Evolutionary conservation across 1,140 invertebrate genomes (phyloP), one percentile per base, ranked within the genome.

Genomic region (Cephus cinctus): DNA sequence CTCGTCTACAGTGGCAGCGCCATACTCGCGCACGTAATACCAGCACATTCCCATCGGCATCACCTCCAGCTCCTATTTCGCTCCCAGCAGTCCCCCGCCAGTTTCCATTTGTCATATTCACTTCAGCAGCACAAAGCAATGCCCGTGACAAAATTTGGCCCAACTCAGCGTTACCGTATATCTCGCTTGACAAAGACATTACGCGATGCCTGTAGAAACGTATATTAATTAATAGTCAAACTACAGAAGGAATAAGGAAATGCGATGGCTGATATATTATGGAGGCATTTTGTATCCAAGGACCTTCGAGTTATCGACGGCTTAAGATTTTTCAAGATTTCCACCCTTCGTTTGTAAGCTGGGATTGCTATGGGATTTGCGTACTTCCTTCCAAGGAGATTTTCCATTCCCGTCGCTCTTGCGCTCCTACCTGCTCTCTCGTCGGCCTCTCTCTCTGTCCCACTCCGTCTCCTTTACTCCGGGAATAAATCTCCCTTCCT

Each of bases 51-150:
- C 4, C 38, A 40, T 12, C 19, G 22, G 5, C 19, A 39, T 5
- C 18, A 21, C 35, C 21, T 12, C 15, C 20, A 22, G 6, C 38
- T 22, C 15, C n/a, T n/a, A 4, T 8, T 2, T 8, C 8, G 52
- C 57, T 59, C 56, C 57, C 57, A 59, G 38, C 56, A 55, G 40
- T n/a, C n/a, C n/a, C n/a, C 57, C 57, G 59, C 53, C 57, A 47
- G 52, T 60, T 60, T 60, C 57, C 57, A 59, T 56, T 60, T 53
- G 58, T 56, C 58, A 60, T 53, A 54, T 60, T 35, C 52, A 46
- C 51, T 50, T 57, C 36, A 50, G 43, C 51, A 42, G 25, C 41
- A 59, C 52, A 59, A 59, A 59, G 57, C 57, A 38, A 31, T 46
- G 40, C 31, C 41, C 36, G 45, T 52, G 38, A 55, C 52, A 38